Base-by-base conservation (phyloP, 2,888 invertebrate genomes). In the Brachypalpus laphriformis region DNA sequence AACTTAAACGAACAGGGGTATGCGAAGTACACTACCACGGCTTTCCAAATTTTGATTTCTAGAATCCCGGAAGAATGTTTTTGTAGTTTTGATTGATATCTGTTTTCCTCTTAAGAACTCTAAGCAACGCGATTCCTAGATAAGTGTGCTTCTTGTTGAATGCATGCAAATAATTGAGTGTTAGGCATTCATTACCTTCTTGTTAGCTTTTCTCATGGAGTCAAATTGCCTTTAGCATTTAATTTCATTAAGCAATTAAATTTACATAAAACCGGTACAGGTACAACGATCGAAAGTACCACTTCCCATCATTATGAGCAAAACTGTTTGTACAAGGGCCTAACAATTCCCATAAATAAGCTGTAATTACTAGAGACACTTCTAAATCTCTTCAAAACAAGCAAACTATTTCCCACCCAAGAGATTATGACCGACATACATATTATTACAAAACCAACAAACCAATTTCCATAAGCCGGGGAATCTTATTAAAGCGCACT, bases 401-500 rank as follows among this genome's bases (percentile, higher is more conserved):
- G 14, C 11, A 4, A 40, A 40, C 40, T 14, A 40, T 5, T 40
- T 14, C 14, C 40, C 40, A 14, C 34, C 40, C 40, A 6, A 14
- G 14, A 40, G 40, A 40, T 40, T 40, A 40, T 3, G 40, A 6
- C 40, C 4, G 40, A n/a, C 40, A 14, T 14, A 40, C 40, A 40
- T 6, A 14, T 40, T 40, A 40, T 14, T 14, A 40, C 40, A 40
- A 40, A 40, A 37, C n/a, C 22, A 28, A 54, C 54, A 11, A 16
- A 11, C n/a, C n/a, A n/a, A n/a, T n/a, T n/a, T n/a, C n/a, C n/a
- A n/a, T 14, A 7, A 14, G 25, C 9, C 7, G 34, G 11, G 8
- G 5, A 34, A 34, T 56, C 37, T 20, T 20, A 57, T 37, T 57
- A 37, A n/a, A 37, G 51, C 47, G 47, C 47, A 51, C 51, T 28